Conservation (phyloP, 2,888 invertebrate species). For the Beris chalybata region DNA sequence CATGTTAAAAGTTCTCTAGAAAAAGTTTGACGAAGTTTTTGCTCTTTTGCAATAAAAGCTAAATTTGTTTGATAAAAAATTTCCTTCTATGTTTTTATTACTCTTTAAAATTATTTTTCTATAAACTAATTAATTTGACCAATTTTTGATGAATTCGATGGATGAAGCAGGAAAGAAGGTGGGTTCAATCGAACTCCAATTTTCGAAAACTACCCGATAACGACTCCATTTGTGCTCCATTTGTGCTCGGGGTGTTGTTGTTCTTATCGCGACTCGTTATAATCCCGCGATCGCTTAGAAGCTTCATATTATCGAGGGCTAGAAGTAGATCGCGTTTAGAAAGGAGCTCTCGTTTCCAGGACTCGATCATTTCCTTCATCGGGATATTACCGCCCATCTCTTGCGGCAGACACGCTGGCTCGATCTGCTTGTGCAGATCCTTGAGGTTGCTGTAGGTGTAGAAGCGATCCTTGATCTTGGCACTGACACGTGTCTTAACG, state of each 20-base stretch:
- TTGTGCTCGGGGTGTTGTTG: constrained; percentile 49
- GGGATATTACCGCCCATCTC: constrained; percentile 74
- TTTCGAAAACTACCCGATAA: constrained; percentile 69
- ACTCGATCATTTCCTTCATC: constrained; percentile 69
- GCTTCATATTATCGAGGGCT: constrained; percentile 65
- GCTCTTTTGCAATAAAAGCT: background rate
- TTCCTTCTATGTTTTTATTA: background rate
- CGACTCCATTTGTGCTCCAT: constrained; percentile 48
- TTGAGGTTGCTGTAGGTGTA: constrained; percentile 63
- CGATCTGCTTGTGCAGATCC: constrained; percentile 63
- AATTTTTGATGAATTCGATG: background rate
- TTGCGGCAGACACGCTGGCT: constrained; percentile 67
- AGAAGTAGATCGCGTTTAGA: constrained; percentile 63
- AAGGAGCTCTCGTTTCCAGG: constrained; percentile 66
- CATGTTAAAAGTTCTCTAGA: constrained; percentile 39
- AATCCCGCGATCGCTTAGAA: constrained; percentile 67
- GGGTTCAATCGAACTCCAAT: constrained; percentile 65
- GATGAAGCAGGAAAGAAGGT: background rate
- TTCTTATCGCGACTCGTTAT: constrained; percentile 51
- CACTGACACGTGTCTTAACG: constrained; percentile 67
- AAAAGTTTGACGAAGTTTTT: background rate
- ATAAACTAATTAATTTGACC: background rate
- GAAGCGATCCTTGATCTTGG: constrained; percentile 71
- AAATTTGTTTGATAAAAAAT: background rate
- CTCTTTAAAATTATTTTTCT: constrained; percentile 5